Conservation (phyloP, 2,797 vertebrate species). For the Sebastes nivosus region DNA sequence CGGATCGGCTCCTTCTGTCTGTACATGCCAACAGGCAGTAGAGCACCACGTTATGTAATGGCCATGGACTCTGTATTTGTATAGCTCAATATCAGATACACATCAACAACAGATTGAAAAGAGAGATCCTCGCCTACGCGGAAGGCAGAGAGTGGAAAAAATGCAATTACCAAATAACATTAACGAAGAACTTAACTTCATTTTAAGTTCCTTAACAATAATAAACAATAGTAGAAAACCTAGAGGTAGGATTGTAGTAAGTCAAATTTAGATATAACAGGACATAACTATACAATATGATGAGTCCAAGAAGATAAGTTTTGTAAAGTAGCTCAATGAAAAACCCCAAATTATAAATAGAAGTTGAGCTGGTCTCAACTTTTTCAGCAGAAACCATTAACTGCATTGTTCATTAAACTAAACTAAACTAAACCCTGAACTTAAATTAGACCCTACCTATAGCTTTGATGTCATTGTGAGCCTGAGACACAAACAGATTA, state of each 20-base stretch:
- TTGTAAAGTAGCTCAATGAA: not conserved
- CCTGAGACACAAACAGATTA: conserved; percentile 10
- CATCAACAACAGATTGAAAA: not conserved
- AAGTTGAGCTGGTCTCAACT: too few species aligned
- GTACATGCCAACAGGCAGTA: not conserved
- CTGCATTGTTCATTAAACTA: conserved; percentile 19
- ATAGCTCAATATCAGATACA: not conserved
- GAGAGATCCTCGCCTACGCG: not conserved
- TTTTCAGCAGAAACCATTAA: not conserved
- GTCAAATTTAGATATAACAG: not conserved
- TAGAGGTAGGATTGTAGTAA: not conserved
- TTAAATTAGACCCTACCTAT: too few species aligned
- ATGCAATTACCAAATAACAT: not conserved
- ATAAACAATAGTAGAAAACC: not conserved
- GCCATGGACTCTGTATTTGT: not conserved
- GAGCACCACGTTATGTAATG: not conserved
- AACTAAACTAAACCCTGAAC: conserved; percentile 14
- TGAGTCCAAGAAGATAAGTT: not conserved
- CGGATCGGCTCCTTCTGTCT: not conserved
- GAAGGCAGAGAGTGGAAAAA: not conserved
- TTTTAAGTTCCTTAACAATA: not conserved
- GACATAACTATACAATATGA: not conserved
- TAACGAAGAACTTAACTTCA: not conserved
- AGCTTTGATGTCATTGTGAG: conserved; percentile 34
- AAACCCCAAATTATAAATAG: not conserved